A percentile compares a stretch with the other conserved stretches of the same genome.
phyloP scores from a whole-genome alignment of 2,113 vertebrate genomes.

The zebrafish (Danio rerio) region DNA sequence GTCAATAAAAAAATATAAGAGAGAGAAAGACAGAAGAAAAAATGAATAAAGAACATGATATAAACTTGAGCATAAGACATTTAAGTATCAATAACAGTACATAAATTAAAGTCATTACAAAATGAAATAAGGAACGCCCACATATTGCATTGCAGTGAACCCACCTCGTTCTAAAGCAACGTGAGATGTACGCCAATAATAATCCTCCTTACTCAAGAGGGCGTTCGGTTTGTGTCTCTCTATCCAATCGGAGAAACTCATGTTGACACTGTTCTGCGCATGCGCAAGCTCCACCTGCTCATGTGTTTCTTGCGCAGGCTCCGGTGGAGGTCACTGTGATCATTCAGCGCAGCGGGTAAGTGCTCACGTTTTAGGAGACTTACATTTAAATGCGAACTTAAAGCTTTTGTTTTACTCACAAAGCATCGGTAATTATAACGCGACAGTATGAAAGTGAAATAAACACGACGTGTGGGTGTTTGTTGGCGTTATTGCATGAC shows the following conservation, averaged over 20 bases:
- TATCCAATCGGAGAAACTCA: conserved; percentile 66
- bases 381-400: background rate
- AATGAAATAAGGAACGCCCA: background rate
- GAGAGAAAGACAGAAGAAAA: too few species aligned
- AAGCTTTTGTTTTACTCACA: background rate
- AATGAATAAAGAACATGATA: too few species aligned
- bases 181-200: background rate
- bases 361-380: background rate
- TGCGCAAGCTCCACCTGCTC: conserved; percentile 56
- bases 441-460: background rate
- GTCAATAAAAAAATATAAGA: too few species aligned
- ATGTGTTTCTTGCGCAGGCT: conserved; percentile 65
- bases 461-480: background rate
- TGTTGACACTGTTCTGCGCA: conserved; percentile 60
- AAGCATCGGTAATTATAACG: background rate
- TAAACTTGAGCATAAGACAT: too few species aligned
- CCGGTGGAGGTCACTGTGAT: conserved; percentile 76
- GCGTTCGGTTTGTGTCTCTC: background rate
- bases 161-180: background rate
- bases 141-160: background rate
- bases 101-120: too few species aligned
- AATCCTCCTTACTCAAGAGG: background rate
- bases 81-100: too few species aligned
- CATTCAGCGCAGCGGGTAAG: conserved; percentile 66
- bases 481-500: background rate